Evolutionary conservation across 2,888 invertebrate genomes (phyloP).

Genomic region (Hemaris fuciformis): DNA sequence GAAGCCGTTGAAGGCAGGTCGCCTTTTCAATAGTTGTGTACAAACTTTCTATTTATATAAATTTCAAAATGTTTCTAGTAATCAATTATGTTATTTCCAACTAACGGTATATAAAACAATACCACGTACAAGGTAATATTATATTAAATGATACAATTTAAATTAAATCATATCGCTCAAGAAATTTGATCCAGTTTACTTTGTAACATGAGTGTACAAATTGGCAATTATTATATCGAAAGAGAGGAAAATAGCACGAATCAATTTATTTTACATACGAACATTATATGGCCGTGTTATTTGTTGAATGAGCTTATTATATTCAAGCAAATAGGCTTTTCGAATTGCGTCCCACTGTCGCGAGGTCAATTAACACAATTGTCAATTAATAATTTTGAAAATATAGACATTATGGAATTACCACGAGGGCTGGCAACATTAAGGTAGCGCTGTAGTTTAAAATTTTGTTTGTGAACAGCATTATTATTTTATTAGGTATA

Average conservation of each 20-base stretch:
- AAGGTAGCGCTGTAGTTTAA: too few relatives aligned
- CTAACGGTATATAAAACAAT: neutral
- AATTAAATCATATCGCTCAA: neutral
- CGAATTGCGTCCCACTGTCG: neutral
- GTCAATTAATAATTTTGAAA: too few relatives aligned
- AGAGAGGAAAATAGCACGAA: neutral
- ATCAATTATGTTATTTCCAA: neutral
- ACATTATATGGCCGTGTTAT: neutral
- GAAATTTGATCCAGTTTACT: neutral
- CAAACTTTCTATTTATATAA: neutral
- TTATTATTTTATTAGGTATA: too few relatives aligned
- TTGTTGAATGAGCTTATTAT: neutral
- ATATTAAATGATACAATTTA: neutral
- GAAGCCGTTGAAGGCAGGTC: neutral
- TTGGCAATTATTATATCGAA: neutral
- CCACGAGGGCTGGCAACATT: too few relatives aligned
- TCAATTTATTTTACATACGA: slow-evolving; percentile 4
- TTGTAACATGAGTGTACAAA: neutral
- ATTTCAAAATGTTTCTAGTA: neutral
- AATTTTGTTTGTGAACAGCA: too few relatives aligned
- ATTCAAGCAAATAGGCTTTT: neutral
- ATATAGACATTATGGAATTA: too few relatives aligned
- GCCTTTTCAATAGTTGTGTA: neutral
- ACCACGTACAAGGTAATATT: neutral
- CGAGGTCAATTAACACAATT: neutral